Evolutionary conservation across 92 coral and sea anemone genomes (phyloP).

Genomic region (Phenganax subtilis): DNA sequence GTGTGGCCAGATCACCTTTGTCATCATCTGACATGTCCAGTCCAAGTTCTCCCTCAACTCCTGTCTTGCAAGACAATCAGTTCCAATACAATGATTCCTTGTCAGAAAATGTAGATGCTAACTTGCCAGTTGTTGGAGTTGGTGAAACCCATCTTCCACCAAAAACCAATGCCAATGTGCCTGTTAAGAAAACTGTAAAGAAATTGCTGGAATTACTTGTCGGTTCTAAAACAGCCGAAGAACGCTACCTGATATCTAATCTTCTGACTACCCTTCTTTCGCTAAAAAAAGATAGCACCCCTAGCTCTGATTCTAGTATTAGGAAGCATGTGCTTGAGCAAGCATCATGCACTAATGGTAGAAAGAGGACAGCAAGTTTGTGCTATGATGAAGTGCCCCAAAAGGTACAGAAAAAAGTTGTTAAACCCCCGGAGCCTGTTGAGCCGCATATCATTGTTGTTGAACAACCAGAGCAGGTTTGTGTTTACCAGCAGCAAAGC

Average conservation of each 20-base stretch:
- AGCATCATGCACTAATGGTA: neutral
- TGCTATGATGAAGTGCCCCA: neutral
- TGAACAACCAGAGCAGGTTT: conserved; percentile 98
- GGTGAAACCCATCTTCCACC: neutral
- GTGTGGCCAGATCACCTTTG: conserved; percentile 23
- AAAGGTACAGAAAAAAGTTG: conserved; percentile 12
- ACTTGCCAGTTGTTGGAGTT: neutral
- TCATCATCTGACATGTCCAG: conserved; percentile 2
- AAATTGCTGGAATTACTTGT: conserved; percentile 20
- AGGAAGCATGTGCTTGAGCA: neutral
- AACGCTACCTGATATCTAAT: conserved; percentile 20
- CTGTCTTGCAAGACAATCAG: conserved; percentile 4
- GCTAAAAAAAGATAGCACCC: neutral
- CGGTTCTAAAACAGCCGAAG: neutral
- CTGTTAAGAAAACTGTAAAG: conserved; percentile 21
- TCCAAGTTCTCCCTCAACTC: conserved; percentile 21
- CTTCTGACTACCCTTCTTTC: conserved; percentile 24
- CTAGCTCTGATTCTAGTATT: neutral
- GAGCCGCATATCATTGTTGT: conserved; percentile 73
- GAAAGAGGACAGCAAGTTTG: conserved; percentile 14
- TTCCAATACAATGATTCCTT: neutral
- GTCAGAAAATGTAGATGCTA: neutral
- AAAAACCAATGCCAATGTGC: neutral
- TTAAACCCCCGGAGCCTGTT: conserved; percentile 9
- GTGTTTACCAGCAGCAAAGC: neutral